Evolutionary conservation across 2,113 vertebrate species (phyloP), one percentile per base, ranked within the genome.

Genomic region (Andinoacara biseriatus): DNA sequence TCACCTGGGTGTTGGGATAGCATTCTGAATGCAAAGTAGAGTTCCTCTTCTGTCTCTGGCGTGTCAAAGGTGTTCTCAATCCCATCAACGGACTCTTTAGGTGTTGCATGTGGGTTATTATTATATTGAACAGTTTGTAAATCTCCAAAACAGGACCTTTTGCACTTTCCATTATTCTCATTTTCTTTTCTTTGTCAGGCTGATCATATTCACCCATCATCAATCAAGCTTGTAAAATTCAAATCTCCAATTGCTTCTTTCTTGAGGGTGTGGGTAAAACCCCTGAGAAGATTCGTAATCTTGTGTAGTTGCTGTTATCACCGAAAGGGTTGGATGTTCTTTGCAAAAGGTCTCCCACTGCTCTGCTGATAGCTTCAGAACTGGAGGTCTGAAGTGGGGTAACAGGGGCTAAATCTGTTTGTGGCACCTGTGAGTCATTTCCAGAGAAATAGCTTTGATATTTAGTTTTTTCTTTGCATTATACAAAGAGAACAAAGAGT

Each of bases 1-100:
- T 86, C 81, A 7, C 10, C 20, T 3, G 58, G 58, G 2, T 81
- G 46, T 17, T 81, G 87, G 26, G 38, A 57, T 9, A 89, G 9
- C 60, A 82, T 65, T 26, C 80, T 14, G 18, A 54, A 54, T 7
- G 49, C 49, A 54, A 54, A 54, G 3, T 8, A 46, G 8, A 76
- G 22, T n/a, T 76, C 74, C 29, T 76, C 74, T 20, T 18, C 18
- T 6, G 15, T 52, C 6, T 52, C 5, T 54, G 49, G 46, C 2
- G 46, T 49, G 46, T 49, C 49, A 52, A 52, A 52, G 7, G 49
- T 52, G 18, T 56, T n/a, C 20, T 56, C 52, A n/a, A 56, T n/a
- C 20, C n/a, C 52, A 56, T 56, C 52, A 56, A n/a, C n/a, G 20
- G n/a, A n/a, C 20, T 10, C 52, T 56, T 56, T 7, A n/a, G 20